Conservation (phyloP, 2,888 invertebrate genomes). For the Hirtodrosophila histrioides region DNA sequence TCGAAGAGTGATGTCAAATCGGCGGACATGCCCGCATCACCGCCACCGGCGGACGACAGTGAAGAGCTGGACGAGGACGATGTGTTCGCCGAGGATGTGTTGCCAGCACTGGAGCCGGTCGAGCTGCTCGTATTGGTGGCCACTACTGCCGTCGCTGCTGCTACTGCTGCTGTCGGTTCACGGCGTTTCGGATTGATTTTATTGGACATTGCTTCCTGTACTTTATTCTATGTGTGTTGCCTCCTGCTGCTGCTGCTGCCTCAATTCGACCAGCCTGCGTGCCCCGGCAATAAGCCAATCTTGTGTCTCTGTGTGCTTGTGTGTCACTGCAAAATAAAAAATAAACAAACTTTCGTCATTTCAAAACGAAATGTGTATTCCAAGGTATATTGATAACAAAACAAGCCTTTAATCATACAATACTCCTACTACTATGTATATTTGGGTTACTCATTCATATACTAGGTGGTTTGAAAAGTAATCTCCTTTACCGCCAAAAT, state of each 20-base stretch:
- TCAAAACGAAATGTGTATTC: no score
- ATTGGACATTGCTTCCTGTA: constrained; percentile 81
- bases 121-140: constrained; percentile 70
- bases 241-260: constrained; percentile 1
- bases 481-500: neutral
- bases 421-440: neutral
- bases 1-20: constrained; percentile 96
- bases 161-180: constrained; percentile 80
- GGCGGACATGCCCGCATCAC: constrained; percentile 88
- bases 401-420: no score
- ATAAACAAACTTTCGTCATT: no score
- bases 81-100: constrained; percentile 82
- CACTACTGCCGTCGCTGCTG: constrained; percentile 71
- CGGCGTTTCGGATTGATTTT: constrained; percentile 84
- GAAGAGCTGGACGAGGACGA: constrained; percentile 85
- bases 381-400: no score
- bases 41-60: constrained; percentile 84
- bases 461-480: neutral
- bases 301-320: neutral
- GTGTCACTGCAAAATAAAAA: no score
- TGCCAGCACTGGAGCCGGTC: constrained; percentile 76
- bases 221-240: constrained; percentile 22
- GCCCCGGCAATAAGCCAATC: constrained; percentile 13
- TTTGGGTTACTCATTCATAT: neutral
- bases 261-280: constrained; percentile 17